Evolutionary conservation across 2,797 vertebrate species (phyloP).

Genomic region (Silurus lanzhouensis): DNA sequence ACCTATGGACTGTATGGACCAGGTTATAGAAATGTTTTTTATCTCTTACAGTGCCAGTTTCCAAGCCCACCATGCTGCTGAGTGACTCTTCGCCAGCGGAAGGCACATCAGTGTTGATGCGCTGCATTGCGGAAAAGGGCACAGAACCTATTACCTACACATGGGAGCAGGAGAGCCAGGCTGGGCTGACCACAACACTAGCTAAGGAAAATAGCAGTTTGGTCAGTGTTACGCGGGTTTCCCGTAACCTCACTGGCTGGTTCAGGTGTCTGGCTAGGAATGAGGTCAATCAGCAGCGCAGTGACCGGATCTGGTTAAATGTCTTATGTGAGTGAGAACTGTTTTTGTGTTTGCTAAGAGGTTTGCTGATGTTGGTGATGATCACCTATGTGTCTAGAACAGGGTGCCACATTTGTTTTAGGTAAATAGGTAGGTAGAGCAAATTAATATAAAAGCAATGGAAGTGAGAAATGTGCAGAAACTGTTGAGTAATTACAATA

Average conservation of each 20-base stretch:
- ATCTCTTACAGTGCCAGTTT: constrained; percentile 77
- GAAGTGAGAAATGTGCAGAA: no score
- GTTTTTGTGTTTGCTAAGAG: no score
- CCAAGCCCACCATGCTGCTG: constrained; percentile 79
- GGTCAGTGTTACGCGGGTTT: constrained; percentile 72
- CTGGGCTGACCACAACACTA: constrained; percentile 62
- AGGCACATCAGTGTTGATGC: constrained; percentile 73
- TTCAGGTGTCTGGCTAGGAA: constrained; percentile 81
- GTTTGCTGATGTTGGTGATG: neutral
- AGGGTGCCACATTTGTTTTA: neutral
- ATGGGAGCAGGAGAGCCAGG: constrained; percentile 76
- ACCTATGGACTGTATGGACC: neutral
- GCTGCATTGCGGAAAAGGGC: constrained; percentile 80
- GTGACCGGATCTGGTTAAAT: constrained; percentile 69
- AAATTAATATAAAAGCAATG: no score
- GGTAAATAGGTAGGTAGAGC: no score
- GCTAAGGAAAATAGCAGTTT: constrained; percentile 59
- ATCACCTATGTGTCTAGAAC: neutral
- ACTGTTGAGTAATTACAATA: no score
- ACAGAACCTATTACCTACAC: constrained; percentile 79
- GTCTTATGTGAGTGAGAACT: constrained; percentile 81
- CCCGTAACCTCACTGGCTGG: constrained; percentile 82
- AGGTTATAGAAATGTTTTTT: neutral
- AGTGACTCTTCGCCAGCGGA: constrained; percentile 76
- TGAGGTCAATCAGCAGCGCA: constrained; percentile 78